Conservation (phyloP, 2,113 vertebrate species). For the Erythrolamprus reginae region DNA sequence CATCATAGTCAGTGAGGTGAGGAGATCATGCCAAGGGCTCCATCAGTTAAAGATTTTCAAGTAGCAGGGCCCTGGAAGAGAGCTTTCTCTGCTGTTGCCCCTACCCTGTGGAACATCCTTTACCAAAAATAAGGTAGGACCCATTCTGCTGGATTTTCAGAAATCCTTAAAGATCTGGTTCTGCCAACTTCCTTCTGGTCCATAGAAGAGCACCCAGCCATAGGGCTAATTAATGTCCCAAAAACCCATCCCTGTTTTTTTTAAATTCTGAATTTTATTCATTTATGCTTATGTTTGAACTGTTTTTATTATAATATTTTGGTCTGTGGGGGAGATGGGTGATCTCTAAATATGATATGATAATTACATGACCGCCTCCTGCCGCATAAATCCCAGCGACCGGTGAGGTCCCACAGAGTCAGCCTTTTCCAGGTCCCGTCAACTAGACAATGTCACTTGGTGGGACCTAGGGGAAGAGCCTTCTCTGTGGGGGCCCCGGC, state of each 20-base stretch:
- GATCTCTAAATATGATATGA: not conserved
- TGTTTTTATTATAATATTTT: not conserved
- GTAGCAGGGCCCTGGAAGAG: not conserved
- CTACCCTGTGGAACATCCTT: not conserved
- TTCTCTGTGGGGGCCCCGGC: too few relatives aligned
- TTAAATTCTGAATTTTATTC: not conserved
- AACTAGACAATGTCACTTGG: too few relatives aligned
- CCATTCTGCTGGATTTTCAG: not conserved
- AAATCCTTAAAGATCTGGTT: not conserved
- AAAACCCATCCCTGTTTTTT: not conserved
- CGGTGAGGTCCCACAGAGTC: too few relatives aligned
- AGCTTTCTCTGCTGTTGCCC: not conserved
- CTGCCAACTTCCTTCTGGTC: not conserved
- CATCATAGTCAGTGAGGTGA: not conserved
- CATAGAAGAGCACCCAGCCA: not conserved
- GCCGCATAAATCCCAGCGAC: too few relatives aligned
- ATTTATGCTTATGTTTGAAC: not conserved
- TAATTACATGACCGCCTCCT: too few relatives aligned
- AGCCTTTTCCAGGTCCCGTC: too few relatives aligned
- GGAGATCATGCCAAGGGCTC: not conserved
- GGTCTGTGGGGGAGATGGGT: not conserved
- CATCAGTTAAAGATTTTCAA: not conserved
- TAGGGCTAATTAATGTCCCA: not conserved
- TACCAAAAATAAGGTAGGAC: not conserved
- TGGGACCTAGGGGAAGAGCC: too few relatives aligned